Conservation (phyloP, 2,113 vertebrate genomes). For the Haemorhous mexicanus region DNA sequence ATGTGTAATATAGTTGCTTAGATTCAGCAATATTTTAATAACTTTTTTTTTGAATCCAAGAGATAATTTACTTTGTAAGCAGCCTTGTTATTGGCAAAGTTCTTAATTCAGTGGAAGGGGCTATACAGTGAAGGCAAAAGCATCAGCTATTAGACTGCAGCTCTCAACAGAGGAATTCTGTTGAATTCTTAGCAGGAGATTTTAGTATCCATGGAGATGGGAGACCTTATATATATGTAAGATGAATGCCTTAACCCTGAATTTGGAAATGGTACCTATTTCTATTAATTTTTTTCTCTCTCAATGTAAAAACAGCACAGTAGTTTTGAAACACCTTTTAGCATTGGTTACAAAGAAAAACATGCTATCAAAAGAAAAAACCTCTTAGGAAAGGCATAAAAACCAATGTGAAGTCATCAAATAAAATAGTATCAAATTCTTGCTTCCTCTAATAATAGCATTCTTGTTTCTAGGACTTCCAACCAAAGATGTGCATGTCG, state of each 20-base stretch:
- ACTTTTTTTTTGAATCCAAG: background rate
- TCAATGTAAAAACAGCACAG: background rate
- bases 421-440: background rate
- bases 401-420: background rate
- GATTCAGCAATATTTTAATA: background rate
- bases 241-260: background rate
- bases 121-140: background rate
- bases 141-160: background rate
- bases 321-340: background rate
- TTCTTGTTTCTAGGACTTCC: background rate
- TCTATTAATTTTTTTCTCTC: background rate
- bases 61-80: background rate
- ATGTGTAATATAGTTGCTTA: background rate
- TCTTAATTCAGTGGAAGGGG: background rate
- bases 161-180: background rate
- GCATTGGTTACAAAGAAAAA: background rate
- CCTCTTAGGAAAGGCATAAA: background rate
- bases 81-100: background rate
- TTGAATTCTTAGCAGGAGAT: background rate
- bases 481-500: background rate
- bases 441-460: background rate
- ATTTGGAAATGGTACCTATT: background rate
- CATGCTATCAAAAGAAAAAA: background rate
- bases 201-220: conserved; percentile 2
- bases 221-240: background rate